Conservation (phyloP, 2,888 invertebrate genomes). For the Caenorhabditis imperialis region DNA sequence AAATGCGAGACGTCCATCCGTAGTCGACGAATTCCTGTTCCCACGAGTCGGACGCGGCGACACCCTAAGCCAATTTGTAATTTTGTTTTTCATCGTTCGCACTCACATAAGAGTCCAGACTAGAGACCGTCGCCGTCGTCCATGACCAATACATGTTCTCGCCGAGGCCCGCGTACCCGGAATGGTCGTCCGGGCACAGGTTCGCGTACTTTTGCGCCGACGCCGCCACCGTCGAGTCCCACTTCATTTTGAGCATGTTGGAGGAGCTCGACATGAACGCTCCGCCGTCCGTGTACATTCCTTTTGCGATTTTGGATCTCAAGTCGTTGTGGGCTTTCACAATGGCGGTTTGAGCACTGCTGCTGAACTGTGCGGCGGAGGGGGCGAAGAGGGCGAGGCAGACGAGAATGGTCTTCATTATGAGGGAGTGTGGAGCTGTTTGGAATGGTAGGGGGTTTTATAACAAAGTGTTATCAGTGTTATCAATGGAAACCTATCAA, state of each 20-base stretch:
- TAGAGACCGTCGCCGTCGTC: conserved; percentile 12
- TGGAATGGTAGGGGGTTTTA: no score
- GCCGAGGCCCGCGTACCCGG: conserved; percentile 29
- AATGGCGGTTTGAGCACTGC: conserved; percentile 28
- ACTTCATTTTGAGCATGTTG: conserved; percentile 40
- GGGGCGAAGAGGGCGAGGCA: conserved; percentile 3
- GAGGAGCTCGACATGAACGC: conserved; percentile 25
- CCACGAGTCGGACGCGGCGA: conserved; percentile 36
- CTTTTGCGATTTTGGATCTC: conserved; percentile 32
- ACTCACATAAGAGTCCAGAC: conserved; percentile 24
- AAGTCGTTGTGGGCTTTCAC: conserved; percentile 32
- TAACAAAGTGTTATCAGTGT: no score
- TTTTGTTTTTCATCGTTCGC: no score
- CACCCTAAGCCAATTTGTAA: no score
- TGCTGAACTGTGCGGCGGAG: conserved; percentile 26
- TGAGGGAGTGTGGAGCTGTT: no score
- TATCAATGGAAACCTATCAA: no score
- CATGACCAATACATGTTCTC: conserved; percentile 42
- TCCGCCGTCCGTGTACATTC: conserved; percentile 25
- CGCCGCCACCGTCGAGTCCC: conserved; percentile 26
- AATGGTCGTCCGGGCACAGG: conserved; percentile 31
- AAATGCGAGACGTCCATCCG: conserved; percentile 46
- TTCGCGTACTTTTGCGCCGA: conserved; percentile 41
- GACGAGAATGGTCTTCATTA: conserved; percentile 6
- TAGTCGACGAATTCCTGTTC: conserved; percentile 51